Conservation (phyloP, 1,140 invertebrate species). For the Sinonovacula constricta region DNA sequence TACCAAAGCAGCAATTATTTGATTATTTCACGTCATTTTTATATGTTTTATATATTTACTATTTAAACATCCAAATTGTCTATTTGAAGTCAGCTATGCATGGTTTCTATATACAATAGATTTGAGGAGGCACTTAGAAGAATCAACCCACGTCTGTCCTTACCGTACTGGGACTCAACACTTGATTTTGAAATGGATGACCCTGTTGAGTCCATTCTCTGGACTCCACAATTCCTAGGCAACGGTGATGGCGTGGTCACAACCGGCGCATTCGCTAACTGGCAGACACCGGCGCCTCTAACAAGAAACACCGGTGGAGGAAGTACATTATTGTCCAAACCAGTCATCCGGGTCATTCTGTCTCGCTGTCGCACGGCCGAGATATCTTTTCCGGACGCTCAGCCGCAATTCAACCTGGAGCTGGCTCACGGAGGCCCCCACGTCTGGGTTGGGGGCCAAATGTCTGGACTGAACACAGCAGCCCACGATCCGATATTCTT, state of each 20-base stretch:
- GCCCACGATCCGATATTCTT: slow-evolving; percentile 77
- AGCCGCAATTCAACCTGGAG: slow-evolving; percentile 62
- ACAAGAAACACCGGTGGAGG: slow-evolving; percentile 43
- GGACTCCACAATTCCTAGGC: slow-evolving; percentile 71
- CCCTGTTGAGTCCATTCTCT: slow-evolving; percentile 73
- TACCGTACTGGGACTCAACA: slow-evolving; percentile 78
- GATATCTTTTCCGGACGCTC: slow-evolving; percentile 29
- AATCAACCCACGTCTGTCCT: slow-evolving; percentile 57
- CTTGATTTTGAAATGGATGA: slow-evolving; percentile 72
- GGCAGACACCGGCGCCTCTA: slow-evolving; percentile 51
- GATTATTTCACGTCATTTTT: too few relatives aligned
- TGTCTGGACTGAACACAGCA: slow-evolving; percentile 65
- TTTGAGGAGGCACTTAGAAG: slow-evolving; percentile 61
- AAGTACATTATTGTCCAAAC: slow-evolving; percentile 35
- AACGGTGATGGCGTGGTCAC: slow-evolving; percentile 76
- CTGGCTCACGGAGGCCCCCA: slow-evolving; percentile 63
- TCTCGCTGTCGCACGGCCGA: slow-evolving; percentile 27
- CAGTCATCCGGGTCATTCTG: slow-evolving; percentile 21
- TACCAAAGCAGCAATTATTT: too few relatives aligned
- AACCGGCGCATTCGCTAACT: slow-evolving; percentile 72
- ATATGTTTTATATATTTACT: too few relatives aligned
- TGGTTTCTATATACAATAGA: slow-evolving; percentile 48
- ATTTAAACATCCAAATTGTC: too few relatives aligned
- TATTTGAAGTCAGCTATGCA: too few relatives aligned
- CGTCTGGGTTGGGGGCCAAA: slow-evolving; percentile 65